Conservation (phyloP, 1,140 invertebrate genomes). For the Agraylea sexmaculata region DNA sequence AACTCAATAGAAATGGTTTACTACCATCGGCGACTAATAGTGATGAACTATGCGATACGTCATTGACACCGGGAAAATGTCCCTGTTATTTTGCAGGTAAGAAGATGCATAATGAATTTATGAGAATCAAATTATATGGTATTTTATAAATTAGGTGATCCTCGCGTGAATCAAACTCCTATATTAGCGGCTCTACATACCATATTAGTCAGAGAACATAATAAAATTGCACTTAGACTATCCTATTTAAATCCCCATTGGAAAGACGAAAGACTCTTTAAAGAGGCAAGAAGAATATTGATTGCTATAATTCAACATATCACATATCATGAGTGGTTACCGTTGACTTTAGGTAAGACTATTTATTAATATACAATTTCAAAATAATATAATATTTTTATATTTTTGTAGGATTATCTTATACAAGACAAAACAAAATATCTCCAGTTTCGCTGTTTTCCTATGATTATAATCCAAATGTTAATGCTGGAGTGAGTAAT, state of each 20-base stretch:
- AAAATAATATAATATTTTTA: conserved; percentile 4
- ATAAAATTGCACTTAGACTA: conserved; percentile 56
- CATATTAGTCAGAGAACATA: conserved; percentile 49
- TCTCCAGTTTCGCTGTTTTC: conserved; percentile 41
- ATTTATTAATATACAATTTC: conserved; percentile 12
- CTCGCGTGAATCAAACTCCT: conserved; percentile 59
- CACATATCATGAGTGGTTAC: conserved; percentile 55
- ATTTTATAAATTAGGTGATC: conserved; percentile 60
- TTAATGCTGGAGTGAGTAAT: conserved; percentile 52
- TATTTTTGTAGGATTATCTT: neutral
- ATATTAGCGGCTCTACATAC: conserved; percentile 51
- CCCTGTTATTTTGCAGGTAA: conserved; percentile 47
- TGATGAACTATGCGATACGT: conserved; percentile 46
- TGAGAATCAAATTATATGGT: conserved; percentile 45
- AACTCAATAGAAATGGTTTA: conserved; percentile 33
- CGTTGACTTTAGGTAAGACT: conserved; percentile 43
- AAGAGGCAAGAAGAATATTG: conserved; percentile 67
- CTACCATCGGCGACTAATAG: conserved; percentile 52
- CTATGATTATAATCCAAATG: conserved; percentile 46
- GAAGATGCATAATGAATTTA: conserved; percentile 53
- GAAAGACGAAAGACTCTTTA: conserved; percentile 62
- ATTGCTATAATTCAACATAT: conserved; percentile 73
- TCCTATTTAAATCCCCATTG: conserved; percentile 49
- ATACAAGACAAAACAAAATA: conserved; percentile 34
- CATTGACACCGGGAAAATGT: conserved; percentile 47